A percentile compares a stretch with the other conserved stretches of the same genome.
Conservation (phyloP, 2,113 vertebrate genomes). For the Kryptolebias marmoratus region DNA sequence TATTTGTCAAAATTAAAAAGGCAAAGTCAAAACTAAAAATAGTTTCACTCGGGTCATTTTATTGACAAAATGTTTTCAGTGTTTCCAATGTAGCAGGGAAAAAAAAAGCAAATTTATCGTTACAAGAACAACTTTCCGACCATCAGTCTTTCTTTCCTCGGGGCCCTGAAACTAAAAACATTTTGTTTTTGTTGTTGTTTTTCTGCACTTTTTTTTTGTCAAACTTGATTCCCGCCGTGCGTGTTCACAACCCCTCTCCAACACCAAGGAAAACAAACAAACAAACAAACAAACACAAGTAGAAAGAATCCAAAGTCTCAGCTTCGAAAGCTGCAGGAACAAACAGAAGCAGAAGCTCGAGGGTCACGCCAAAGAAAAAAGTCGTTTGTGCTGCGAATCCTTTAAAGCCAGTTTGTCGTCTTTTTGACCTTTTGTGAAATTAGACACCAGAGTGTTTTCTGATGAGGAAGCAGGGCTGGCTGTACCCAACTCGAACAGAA, state of each 20-base stretch:
- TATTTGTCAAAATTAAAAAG: slow-evolving; percentile 31
- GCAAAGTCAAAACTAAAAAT: neutral
- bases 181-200: slow-evolving; percentile 10
- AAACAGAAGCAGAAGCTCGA: slow-evolving; percentile 33
- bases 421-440: neutral
- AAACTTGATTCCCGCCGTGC: slow-evolving; percentile 28
- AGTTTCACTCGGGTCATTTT: slow-evolving; percentile 68
- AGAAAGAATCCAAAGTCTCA: slow-evolving; percentile 19
- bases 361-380: neutral
- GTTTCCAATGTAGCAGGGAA: slow-evolving; percentile 64
- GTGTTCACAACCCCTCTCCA: slow-evolving; percentile 39
- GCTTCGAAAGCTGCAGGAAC: slow-evolving; percentile 28
- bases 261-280: slow-evolving; percentile 11
- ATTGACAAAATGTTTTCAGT: slow-evolving; percentile 70
- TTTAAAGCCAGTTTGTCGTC: neutral
- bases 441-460: slow-evolving; percentile 4
- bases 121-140: slow-evolving; percentile 51
- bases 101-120: slow-evolving; percentile 62
- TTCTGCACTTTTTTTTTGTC: slow-evolving; percentile 11
- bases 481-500: neutral
- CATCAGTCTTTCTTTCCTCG: slow-evolving; percentile 37
- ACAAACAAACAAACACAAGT: slow-evolving; percentile 3
- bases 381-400: neutral
- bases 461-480: neutral
- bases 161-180: slow-evolving; percentile 35